Conservation (phyloP, 2,113 vertebrate species). For the Columba janthina region DNA sequence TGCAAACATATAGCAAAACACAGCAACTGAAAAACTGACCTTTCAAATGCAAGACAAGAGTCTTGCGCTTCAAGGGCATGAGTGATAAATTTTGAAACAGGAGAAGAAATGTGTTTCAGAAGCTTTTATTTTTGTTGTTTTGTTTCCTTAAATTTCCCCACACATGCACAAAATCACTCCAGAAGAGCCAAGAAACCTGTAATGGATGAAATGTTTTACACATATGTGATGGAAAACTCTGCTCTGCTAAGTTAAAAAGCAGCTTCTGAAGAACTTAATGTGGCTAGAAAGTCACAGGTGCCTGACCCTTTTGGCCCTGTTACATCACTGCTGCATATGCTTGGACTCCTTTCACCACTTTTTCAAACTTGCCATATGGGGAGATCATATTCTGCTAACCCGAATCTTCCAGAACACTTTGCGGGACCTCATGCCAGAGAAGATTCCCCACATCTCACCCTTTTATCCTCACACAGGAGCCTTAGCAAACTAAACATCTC, state of each 20-base stretch:
- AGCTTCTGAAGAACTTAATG: slow-evolving; percentile 79
- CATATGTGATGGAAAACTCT: slow-evolving; percentile 82
- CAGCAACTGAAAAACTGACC: not conserved
- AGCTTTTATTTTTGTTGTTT: slow-evolving; percentile 56
- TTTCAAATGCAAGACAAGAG: not conserved
- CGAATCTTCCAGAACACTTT: slow-evolving; percentile 77
- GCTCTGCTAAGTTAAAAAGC: slow-evolving; percentile 76
- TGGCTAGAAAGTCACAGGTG: slow-evolving; percentile 79
- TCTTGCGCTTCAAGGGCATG: not conserved
- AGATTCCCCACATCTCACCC: slow-evolving; percentile 75
- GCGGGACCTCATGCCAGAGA: slow-evolving; percentile 67
- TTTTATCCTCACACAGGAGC: slow-evolving; percentile 82
- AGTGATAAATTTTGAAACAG: slow-evolving; percentile 40
- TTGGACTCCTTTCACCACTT: slow-evolving; percentile 71
- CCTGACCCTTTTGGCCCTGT: slow-evolving; percentile 67
- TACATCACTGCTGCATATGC: slow-evolving; percentile 69
- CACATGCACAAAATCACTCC: slow-evolving; percentile 24
- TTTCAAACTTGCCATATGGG: slow-evolving; percentile 68
- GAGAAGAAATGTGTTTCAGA: slow-evolving; percentile 60
- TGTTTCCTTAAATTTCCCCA: slow-evolving; percentile 53
- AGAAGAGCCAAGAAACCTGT: slow-evolving; percentile 69
- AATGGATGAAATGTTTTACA: slow-evolving; percentile 80
- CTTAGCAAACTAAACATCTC: slow-evolving; percentile 78
- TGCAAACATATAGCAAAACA: not conserved
- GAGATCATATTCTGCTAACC: slow-evolving; percentile 77